Conservation (phyloP, 2,888 invertebrate species). For the Euspilapteryx auroguttella region DNA sequence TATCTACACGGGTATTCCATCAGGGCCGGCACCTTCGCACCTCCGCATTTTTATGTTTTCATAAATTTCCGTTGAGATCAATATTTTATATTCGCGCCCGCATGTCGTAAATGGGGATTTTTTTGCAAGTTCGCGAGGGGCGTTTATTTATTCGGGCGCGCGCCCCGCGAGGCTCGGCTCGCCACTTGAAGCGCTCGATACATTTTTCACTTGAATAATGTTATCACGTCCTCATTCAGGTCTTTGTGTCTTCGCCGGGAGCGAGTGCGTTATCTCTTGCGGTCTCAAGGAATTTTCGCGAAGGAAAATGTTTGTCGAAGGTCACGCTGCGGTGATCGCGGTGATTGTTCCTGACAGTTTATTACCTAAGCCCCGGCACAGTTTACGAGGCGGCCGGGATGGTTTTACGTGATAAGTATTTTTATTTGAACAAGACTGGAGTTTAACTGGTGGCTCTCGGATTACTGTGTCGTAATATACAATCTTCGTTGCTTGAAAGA, state of each 20-base stretch:
- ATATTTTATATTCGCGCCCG: slow-evolving; percentile 49
- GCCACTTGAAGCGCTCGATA: slow-evolving; percentile 37
- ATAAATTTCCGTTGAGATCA: slow-evolving; percentile 52
- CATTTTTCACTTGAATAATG: slow-evolving; percentile 43
- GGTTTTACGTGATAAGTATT: slow-evolving; percentile 40
- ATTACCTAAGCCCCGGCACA: slow-evolving; percentile 15
- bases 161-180: slow-evolving; percentile 28
- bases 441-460: slow-evolving; percentile 20
- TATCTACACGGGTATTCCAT: slow-evolving; percentile 35
- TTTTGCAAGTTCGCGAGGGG: slow-evolving; percentile 13
- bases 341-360: slow-evolving; percentile 27
- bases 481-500: no score
- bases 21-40: slow-evolving; percentile 26
- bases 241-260: slow-evolving; percentile 1
- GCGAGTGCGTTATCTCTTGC: slow-evolving; percentile 9
- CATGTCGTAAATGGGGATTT: slow-evolving; percentile 28
- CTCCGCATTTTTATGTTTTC: slow-evolving; percentile 51
- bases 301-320: no score
- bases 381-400: slow-evolving; percentile 13
- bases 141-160: slow-evolving; percentile 26
- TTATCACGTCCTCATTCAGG: slow-evolving; percentile 23
- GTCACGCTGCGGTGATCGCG: no score
- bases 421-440: slow-evolving; percentile 30
- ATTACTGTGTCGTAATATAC: slow-evolving; percentile 26
- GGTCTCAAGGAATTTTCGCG: slow-evolving; percentile 1